Percentiles rank a stretch among this genome's conserved stretches.
phyloP scores from a whole-genome alignment of 2,888 invertebrate species.

The Napeogenes sylphis region DNA sequence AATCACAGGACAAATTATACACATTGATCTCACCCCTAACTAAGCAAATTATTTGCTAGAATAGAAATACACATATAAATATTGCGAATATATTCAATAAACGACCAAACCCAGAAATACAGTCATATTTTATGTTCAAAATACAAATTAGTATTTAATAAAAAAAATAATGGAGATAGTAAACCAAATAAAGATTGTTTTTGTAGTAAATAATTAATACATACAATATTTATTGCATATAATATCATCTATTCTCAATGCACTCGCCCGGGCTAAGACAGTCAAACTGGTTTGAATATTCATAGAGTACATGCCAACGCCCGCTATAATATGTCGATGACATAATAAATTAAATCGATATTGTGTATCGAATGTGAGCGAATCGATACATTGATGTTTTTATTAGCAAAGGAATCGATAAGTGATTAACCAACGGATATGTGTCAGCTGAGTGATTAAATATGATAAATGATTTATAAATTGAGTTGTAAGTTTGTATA shows the following conservation, averaged over 20 bases:
- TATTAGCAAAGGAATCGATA: background rate
- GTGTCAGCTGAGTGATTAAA: background rate
- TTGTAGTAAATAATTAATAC: too few relatives aligned
- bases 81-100: too few relatives aligned
- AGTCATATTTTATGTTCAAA: too few relatives aligned
- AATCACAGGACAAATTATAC: too few relatives aligned
- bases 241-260: slow-evolving; percentile 4
- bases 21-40: too few relatives aligned
- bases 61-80: too few relatives aligned
- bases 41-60: too few relatives aligned
- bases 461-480: background rate
- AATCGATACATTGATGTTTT: slow-evolving; percentile 3
- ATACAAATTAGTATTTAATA: too few relatives aligned
- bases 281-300: slow-evolving; percentile 62
- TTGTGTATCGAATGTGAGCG: background rate
- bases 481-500: background rate
- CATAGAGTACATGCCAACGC: slow-evolving; percentile 57
- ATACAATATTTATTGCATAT: background rate
- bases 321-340: slow-evolving; percentile 60
- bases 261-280: slow-evolving; percentile 12
- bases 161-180: too few relatives aligned
- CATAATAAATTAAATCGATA: slow-evolving; percentile 33
- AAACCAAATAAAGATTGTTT: too few relatives aligned
- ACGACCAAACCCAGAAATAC: too few relatives aligned
- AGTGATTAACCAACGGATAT: background rate